Conservation (phyloP, 2,797 vertebrate genomes). For the Peromyscus nudipes region DNA sequence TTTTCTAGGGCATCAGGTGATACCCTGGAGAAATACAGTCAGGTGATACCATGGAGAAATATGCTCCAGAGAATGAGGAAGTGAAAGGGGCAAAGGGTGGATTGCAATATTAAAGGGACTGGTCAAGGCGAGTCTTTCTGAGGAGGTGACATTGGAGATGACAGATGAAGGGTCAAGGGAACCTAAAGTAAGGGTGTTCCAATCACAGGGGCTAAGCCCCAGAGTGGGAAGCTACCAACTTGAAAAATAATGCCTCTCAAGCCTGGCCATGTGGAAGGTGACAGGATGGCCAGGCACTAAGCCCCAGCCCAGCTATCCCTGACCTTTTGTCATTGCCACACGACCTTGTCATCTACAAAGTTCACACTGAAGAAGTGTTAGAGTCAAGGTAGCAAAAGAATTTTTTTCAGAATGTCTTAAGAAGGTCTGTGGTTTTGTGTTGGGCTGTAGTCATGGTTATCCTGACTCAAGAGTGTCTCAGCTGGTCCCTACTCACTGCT, state of each 20-base stretch:
- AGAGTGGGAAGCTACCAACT: neutral
- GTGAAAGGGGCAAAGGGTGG: too few relatives aligned
- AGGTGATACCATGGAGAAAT: neutral
- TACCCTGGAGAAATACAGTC: neutral
- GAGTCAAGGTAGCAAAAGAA: neutral
- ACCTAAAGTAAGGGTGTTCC: neutral
- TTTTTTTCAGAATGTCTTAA: neutral
- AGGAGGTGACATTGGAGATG: neutral
- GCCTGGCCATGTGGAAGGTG: too few relatives aligned
- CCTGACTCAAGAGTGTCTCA: neutral
- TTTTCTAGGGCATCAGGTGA: neutral
- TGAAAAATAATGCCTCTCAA: neutral
- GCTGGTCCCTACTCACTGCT: too few relatives aligned
- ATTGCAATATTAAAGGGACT: neutral
- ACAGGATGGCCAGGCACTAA: neutral
- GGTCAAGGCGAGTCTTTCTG: neutral
- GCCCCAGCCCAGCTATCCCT: neutral
- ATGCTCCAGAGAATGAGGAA: neutral
- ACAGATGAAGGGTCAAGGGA: neutral
- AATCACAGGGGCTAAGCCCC: too few relatives aligned
- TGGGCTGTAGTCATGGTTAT: neutral
- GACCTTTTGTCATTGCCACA: neutral
- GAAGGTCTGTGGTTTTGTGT: neutral
- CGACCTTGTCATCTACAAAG: neutral
- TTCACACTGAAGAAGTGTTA: neutral